A percentile compares a stretch with the other conserved stretches of the same genome.
phyloP scores from a whole-genome alignment of 1,140 invertebrate species.

The Ephestia elutella region DNA sequence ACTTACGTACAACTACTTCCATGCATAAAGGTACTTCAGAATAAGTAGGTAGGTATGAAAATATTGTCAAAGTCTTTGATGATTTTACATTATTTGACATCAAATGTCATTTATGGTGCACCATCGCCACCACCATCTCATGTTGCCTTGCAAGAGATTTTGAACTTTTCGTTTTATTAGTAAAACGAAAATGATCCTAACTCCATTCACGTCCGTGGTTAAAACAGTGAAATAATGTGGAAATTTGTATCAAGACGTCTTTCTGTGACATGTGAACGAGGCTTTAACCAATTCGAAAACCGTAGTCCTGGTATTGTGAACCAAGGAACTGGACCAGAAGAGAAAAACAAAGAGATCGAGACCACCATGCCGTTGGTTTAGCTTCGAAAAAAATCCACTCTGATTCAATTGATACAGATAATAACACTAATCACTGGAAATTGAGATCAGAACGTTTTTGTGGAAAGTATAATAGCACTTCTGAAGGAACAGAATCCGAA shows the following conservation, averaged over 20 bases:
- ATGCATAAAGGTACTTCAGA: too few species aligned
- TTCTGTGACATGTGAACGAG: constrained; percentile 60
- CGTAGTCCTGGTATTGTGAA: constrained; percentile 54
- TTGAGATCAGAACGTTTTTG: too few species aligned
- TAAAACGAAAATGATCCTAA: neutral
- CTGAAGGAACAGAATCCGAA: constrained; percentile 27
- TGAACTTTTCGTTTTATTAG: neutral
- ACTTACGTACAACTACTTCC: too few species aligned
- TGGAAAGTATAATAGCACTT: too few species aligned
- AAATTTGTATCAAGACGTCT: constrained; percentile 67
- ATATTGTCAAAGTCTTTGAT: too few species aligned
- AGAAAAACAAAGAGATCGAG: constrained; percentile 43
- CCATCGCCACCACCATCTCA: too few species aligned
- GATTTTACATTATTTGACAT: too few species aligned
- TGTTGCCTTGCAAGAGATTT: too few species aligned
- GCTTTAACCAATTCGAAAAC: constrained; percentile 65
- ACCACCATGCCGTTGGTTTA: constrained; percentile 46
- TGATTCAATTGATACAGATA: constrained; percentile 35
- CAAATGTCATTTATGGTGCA: too few species aligned
- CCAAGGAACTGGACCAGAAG: constrained; percentile 32
- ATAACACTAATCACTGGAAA: too few species aligned
- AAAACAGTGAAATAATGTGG: constrained; percentile 48
- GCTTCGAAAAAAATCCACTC: constrained; percentile 37
- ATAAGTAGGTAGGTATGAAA: too few species aligned
- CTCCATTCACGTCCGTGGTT: neutral